These are phyloP conservation scores for Balanococcus diminutus DNA, from an alignment of 2,888 invertebrate species.

Conservation along the genomic window DNA sequence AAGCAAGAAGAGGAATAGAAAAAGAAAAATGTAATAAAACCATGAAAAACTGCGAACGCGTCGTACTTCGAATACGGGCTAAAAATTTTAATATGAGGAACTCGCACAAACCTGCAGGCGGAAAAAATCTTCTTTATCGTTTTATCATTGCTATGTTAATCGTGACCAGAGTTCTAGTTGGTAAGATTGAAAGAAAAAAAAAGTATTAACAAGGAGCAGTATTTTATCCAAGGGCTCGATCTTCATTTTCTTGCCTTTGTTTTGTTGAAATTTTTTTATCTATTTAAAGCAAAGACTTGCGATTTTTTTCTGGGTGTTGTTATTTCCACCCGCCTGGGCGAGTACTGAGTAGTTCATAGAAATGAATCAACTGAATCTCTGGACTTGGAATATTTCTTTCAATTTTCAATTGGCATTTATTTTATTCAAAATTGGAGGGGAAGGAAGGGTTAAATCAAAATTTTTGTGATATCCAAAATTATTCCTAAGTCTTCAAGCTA, in stretches of 20 bases:
- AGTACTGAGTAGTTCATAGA: too few relatives aligned
- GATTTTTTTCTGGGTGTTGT: too few relatives aligned
- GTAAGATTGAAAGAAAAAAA: neutral
- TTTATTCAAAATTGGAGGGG: too few relatives aligned
- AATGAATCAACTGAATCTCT: too few relatives aligned
- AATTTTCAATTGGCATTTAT: too few relatives aligned
- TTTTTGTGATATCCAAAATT: too few relatives aligned
- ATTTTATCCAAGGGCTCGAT: neutral
- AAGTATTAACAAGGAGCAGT: neutral
- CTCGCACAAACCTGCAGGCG: neutral
- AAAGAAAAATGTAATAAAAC: conserved; percentile 19
- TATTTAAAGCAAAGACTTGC: too few relatives aligned
- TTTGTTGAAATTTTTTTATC: neutral
- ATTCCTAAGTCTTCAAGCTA: too few relatives aligned
- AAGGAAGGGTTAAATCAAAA: too few relatives aligned
- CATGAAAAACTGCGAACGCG: neutral
- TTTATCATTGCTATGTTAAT: neutral
- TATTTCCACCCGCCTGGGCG: too few relatives aligned
- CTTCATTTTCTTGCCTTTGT: neutral
- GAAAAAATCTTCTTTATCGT: neutral
- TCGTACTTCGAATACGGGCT: neutral
- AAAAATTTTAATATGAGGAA: neutral
- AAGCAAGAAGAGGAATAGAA: neutral
- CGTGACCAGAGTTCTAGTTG: neutral
- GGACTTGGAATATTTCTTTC: too few relatives aligned